Base-by-base conservation (phyloP, 2,888 invertebrate genomes). In the Caenorhabditis uteleia region DNA sequence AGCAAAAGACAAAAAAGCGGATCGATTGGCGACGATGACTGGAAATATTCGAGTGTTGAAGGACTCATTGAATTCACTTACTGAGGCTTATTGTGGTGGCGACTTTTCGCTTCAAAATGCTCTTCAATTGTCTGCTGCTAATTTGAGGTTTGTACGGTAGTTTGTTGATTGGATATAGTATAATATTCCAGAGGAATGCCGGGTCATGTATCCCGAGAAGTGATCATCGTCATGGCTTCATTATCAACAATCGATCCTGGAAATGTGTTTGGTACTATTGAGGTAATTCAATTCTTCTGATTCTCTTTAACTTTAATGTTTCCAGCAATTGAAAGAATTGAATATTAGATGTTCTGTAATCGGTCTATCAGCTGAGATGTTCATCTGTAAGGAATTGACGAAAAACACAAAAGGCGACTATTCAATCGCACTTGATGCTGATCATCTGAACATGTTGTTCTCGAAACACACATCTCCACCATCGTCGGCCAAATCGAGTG, bases 101-200 rank as follows among this genome's bases (percentile, higher is more conserved):
- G 97, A 98, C 85, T 95, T 95, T 0, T 97, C 95, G 0, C 85
- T 98, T 48, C 95, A 98, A 86, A 98, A 98, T 84, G 91, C 93
- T 0, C 85, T 98, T 49, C 93, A 95, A 83, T 85, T 93, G 75
- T 94, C 95, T 0, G 85, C 90, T 12, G 88, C 91, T 76, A 90
- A 91, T 0, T 87, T 98, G 12, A 90, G 89, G 86, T 86, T 73
- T 69, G 75, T 57, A 26, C n/a, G n/a, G 27, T 14, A 26, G 26
- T 44, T 23, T 27, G 27, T 7, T 26, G 14, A 44, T 44, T 34
- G 4, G 5, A n/a, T 14, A n/a, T 14, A 44, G 8, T 27, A 20
- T 33, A 36, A 1, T 18, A 31, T 54, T 46, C 5, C 42, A 86
- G 86, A 83, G 89, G 93, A 48, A 88, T 97, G 76, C 97, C 98